phyloP scores from a whole-genome alignment of 2,797 vertebrate genomes.

The Euthynnus affinis region DNA sequence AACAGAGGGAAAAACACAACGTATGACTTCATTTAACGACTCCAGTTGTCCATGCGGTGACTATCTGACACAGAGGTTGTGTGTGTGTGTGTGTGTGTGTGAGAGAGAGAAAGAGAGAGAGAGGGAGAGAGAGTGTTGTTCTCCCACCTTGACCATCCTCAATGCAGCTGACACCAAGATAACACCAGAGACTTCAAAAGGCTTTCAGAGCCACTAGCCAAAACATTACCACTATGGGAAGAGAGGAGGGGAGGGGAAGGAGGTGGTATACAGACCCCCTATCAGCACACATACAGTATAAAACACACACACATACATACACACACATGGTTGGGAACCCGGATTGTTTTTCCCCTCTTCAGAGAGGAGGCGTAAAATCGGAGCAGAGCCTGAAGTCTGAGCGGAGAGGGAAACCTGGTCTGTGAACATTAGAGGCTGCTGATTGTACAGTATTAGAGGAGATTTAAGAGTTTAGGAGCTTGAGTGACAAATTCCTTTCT shows the following conservation, averaged over 20 bases:
- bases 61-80: constrained; percentile 45
- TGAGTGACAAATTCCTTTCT: constrained; percentile 82
- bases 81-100: constrained; percentile 48
- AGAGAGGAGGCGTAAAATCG: constrained; percentile 73
- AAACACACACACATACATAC: constrained; percentile 33
- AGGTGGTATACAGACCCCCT: constrained; percentile 55
- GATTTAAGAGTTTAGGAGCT: constrained; percentile 77
- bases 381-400: constrained; percentile 66
- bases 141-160: constrained; percentile 72
- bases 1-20: constrained; percentile 47
- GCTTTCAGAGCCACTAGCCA: constrained; percentile 74
- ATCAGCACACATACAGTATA: constrained; percentile 58
- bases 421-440: constrained; percentile 67
- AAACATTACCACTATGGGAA: constrained; percentile 74
- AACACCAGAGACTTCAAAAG: constrained; percentile 79
- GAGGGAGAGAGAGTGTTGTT: constrained; percentile 62
- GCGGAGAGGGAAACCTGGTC: constrained; percentile 37
- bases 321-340: constrained; percentile 55
- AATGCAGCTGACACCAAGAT: constrained; percentile 79
- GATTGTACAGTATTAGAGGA: constrained; percentile 77
- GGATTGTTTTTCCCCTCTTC: constrained; percentile 74
- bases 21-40: constrained; percentile 76
- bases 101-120: too few species aligned
- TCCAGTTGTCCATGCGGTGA: constrained; percentile 81
- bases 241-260: constrained; percentile 31